Percentiles rank a stretch among this genome's conserved stretches.
Evolutionary conservation across 2,888 invertebrate genomes (phyloP).

Genomic region (Apotomis turbidana): DNA sequence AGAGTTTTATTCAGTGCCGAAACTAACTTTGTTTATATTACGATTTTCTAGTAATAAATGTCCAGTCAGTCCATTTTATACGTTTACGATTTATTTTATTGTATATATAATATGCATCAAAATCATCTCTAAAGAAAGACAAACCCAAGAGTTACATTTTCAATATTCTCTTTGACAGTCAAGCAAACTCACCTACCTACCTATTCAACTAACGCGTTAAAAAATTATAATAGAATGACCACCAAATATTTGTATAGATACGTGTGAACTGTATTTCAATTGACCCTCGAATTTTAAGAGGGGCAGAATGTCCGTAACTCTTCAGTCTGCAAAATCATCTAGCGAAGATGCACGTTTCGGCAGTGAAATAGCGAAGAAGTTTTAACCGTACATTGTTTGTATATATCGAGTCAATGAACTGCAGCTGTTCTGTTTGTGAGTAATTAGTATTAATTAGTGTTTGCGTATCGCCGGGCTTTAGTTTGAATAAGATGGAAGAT

Average conservation of each 20-base stretch:
- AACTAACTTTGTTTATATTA: too few relatives aligned
- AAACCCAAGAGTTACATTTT: too few relatives aligned
- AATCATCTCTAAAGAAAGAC: too few relatives aligned
- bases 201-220: background rate
- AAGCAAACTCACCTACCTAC: too few relatives aligned
- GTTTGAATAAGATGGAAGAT: background rate
- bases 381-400: slow-evolving; percentile 11
- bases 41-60: too few relatives aligned
- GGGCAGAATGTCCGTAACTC: slow-evolving; percentile 35
- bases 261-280: slow-evolving; percentile 26
- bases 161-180: too few relatives aligned
- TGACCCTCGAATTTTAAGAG: slow-evolving; percentile 32
- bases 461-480: background rate
- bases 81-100: too few relatives aligned
- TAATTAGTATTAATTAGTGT: slow-evolving; percentile 5
- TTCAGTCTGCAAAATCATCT: slow-evolving; percentile 34
- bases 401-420: slow-evolving; percentile 37
- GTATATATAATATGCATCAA: too few relatives aligned
- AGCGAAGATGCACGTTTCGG: slow-evolving; percentile 31
- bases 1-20: too few relatives aligned
- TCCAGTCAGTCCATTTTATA: too few relatives aligned
- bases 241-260: slow-evolving; percentile 13
- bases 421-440: slow-evolving; percentile 37
- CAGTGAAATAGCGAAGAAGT: slow-evolving; percentile 22
- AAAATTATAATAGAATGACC: background rate